Base-by-base conservation (phyloP, 2,888 invertebrate genomes). In the Drosophila nigricruria region DNA sequence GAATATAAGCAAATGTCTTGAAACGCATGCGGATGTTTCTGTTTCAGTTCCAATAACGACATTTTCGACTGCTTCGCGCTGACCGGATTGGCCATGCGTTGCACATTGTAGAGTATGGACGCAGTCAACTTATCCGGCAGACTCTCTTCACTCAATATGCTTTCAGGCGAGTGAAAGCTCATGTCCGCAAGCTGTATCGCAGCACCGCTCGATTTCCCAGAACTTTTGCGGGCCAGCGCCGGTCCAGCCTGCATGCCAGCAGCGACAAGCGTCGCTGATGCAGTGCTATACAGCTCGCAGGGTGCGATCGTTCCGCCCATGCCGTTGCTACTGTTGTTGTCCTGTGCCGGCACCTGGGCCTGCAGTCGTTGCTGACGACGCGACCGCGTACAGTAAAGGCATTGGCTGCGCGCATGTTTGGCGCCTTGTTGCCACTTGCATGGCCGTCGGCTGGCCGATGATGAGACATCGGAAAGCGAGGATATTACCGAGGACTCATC, bases 1-100 rank as follows among this genome's bases (percentile, higher is more conserved):
- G 98, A 98, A 93, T 98, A 99, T 20, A 98, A 94, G 93, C 99
- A 99, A 68, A 97, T 94, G 91, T 97, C 97, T 93, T 97, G 95
- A 93, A 96, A 96, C 73, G 95, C 93, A 36, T 95, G 94, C 4
- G 96, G 95, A 92, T 96, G 94, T 40, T 95, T 94, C 89, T 96
- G 96, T 88, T 96, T 96, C 65, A 96, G 93, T 70, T 95, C 95
- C 18, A 98, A 94, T 73, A 98, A 93, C 20, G 96, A 95, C 90
- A 97, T 96, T 82, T 97, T 97, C 43, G 97, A 96, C 91, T 96
- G 95, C 80, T 96, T 96, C 76, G 95, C 95, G 91, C 96, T 95
- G 14, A 97, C 95, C 47, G 97, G 97, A 93, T 97, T 97, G 38
- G 96, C 95, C 88, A 97, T 93, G 73, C 96, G 95, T 85, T 96